Conservation (phyloP, 2,888 invertebrate species). For the Plusia festucae region DNA sequence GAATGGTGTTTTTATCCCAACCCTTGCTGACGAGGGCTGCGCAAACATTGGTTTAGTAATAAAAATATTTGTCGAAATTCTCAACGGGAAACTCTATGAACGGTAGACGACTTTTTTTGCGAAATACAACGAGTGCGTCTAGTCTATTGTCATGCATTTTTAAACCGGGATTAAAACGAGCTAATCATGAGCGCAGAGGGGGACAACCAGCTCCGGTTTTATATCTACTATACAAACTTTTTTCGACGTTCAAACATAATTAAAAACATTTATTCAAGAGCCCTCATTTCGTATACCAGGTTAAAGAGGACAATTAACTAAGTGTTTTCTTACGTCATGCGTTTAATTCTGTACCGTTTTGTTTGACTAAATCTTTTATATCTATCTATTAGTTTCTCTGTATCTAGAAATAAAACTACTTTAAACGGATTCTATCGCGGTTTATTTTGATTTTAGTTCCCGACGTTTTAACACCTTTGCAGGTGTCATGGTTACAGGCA, state of each 20-base stretch:
- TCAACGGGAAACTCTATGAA: slow-evolving; percentile 70
- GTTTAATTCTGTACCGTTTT: slow-evolving; percentile 34
- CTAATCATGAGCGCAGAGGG: slow-evolving; percentile 80
- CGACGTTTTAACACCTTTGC: no score
- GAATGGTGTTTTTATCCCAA: slow-evolving; percentile 79
- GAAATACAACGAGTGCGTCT: slow-evolving; percentile 73
- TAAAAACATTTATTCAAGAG: slow-evolving; percentile 56
- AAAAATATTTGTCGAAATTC: slow-evolving; percentile 87
- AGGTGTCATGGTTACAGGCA: no score
- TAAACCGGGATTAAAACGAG: slow-evolving; percentile 84
- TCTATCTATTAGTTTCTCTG: slow-evolving; percentile 28
- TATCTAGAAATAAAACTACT: no score
- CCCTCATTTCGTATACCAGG: slow-evolving; percentile 42
- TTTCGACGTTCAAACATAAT: slow-evolving; percentile 58
- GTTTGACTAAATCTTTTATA: slow-evolving; percentile 37
- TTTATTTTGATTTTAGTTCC: no score
- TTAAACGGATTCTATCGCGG: no score
- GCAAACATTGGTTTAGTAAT: slow-evolving; percentile 88
- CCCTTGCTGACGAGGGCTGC: slow-evolving; percentile 83
- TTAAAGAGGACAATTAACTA: slow-evolving; percentile 48
- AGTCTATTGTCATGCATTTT: slow-evolving; percentile 83
- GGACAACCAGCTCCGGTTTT: slow-evolving; percentile 56
- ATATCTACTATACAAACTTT: slow-evolving; percentile 54
- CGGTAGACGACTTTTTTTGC: slow-evolving; percentile 75
- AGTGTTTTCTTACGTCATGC: slow-evolving; percentile 51